These are phyloP conservation scores for Megaustenia siamemsis DNA, from an alignment of 2,888 invertebrate genomes.

Conservation along the genomic window DNA sequence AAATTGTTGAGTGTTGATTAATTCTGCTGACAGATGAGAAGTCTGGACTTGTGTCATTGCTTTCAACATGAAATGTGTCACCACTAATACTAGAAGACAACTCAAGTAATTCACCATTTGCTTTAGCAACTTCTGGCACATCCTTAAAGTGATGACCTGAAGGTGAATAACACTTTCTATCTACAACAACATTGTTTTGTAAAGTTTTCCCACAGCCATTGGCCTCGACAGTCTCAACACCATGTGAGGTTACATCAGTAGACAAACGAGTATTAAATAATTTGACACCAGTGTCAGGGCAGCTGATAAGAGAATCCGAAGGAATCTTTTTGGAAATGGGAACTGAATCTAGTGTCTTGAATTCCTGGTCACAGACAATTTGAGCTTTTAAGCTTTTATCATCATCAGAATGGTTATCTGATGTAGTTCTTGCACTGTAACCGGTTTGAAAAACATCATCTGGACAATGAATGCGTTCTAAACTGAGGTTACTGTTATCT, in stretches of 20 bases:
- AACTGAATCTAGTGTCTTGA: too few relatives aligned
- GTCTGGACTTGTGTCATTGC: not conserved
- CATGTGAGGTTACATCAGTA: not conserved
- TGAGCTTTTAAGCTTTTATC: not conserved
- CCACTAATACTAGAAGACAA: not conserved
- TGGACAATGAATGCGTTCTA: not conserved
- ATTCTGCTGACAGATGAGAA: not conserved
- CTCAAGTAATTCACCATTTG: not conserved
- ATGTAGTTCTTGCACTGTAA: too few relatives aligned
- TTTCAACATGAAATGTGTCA: not conserved
- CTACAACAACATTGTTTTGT: not conserved
- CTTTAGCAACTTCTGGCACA: not conserved
- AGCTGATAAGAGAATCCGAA: not conserved
- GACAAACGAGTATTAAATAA: not conserved
- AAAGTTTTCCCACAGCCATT: not conserved
- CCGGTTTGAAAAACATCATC: not conserved
- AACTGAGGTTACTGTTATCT: not conserved
- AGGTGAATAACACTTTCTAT: not conserved
- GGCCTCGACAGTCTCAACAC: not conserved
- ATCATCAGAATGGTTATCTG: not conserved
- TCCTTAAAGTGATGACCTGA: not conserved
- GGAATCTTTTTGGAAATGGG: not conserved
- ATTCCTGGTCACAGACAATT: not conserved
- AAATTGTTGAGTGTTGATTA: not conserved
- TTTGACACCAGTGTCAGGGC: not conserved